phyloP scores from a whole-genome alignment of 2,888 invertebrate species.

The Augochlorella aurata region DNA sequence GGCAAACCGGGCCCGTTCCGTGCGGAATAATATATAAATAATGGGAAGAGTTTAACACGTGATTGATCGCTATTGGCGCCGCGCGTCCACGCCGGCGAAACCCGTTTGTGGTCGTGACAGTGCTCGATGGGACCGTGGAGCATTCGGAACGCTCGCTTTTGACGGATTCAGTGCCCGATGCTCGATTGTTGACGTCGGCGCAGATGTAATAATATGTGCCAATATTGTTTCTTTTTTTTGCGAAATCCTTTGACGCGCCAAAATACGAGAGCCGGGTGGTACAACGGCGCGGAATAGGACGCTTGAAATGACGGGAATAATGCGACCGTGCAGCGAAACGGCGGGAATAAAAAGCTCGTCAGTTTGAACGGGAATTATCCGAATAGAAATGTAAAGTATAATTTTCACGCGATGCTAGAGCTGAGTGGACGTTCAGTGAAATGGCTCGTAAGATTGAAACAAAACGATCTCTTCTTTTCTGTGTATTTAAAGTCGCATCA shows the following conservation, averaged over 20 bases:
- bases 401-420: too few relatives aligned
- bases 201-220: background rate
- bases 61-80: background rate
- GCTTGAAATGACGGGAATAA: background rate
- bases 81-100: background rate
- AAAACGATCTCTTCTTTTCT: too few relatives aligned
- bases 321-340: background rate
- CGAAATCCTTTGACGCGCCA: background rate
- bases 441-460: too few relatives aligned
- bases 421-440: too few relatives aligned
- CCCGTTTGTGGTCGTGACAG: background rate
- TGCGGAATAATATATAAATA: slow-evolving; percentile 2
- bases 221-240: background rate
- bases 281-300: background rate
- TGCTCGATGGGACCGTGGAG: too few relatives aligned
- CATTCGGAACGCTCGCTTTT: background rate
- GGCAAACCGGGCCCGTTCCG: background rate
- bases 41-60: background rate
- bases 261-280: background rate
- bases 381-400: too few relatives aligned
- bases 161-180: background rate
- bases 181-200: background rate
- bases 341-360: too few relatives aligned
- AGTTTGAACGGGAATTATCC: too few relatives aligned
- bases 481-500: too few relatives aligned